These are phyloP conservation scores for Neopelma chrysocephalum DNA, from an alignment of 2,797 vertebrate genomes.

Conservation along the genomic window DNA sequence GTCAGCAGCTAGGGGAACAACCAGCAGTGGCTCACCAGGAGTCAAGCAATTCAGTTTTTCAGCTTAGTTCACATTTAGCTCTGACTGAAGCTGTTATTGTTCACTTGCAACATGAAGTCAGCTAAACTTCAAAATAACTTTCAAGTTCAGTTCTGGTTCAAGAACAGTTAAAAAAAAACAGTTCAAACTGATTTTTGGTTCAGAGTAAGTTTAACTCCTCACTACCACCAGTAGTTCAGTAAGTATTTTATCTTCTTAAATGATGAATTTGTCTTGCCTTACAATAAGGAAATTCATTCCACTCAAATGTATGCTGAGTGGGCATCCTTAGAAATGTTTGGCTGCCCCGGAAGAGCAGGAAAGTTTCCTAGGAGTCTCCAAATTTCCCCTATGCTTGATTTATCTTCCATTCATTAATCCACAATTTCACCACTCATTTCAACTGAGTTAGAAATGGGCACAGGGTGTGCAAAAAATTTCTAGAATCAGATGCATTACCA, in stretches of 20 bases:
- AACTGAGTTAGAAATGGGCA: background rate
- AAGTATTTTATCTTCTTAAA: background rate
- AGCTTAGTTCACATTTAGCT: background rate
- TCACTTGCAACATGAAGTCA: slow-evolving; percentile 35
- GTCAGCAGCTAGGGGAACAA: background rate
- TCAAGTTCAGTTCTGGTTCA: slow-evolving; percentile 47
- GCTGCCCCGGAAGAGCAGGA: background rate
- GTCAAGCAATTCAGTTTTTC: background rate
- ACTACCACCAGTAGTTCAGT: background rate
- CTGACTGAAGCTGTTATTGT: slow-evolving; percentile 20
- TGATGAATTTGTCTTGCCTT: background rate
- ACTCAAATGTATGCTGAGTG: background rate
- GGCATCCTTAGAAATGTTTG: background rate
- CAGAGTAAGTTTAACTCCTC: slow-evolving; percentile 1
- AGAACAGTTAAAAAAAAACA: background rate
- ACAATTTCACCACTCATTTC: slow-evolving; percentile 27
- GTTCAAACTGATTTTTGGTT: background rate
- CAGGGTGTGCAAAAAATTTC: background rate
- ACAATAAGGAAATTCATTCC: slow-evolving; percentile 23
- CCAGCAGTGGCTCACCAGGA: slow-evolving; percentile 10
- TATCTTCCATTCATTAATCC: slow-evolving; percentile 1
- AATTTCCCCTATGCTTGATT: background rate
- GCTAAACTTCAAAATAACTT: slow-evolving; percentile 16
- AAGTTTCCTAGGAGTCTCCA: background rate
- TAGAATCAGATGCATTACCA: background rate